A percentile compares a stretch with the other conserved stretches of the same genome.
Evolutionary conservation across 2,888 invertebrate genomes (phyloP).

Genomic region (Sphaerolaimus hirsutus): DNA sequence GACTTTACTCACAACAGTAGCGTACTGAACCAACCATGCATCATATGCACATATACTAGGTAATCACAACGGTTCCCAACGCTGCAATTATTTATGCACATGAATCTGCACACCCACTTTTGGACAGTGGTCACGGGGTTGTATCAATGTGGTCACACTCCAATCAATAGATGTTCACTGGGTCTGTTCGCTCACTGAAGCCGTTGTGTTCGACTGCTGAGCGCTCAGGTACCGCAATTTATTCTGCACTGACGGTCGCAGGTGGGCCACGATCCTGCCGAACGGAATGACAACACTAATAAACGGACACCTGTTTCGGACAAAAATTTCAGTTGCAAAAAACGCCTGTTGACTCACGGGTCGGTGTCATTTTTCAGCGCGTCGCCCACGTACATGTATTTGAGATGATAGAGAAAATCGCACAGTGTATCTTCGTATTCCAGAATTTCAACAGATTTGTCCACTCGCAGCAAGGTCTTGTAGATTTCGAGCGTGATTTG

Average conservation of each 20-base stretch:
- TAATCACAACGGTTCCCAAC: too few relatives aligned
- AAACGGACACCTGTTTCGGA: background rate
- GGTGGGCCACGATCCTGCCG: constrained; percentile 15
- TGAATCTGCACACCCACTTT: too few relatives aligned
- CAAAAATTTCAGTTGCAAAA: background rate
- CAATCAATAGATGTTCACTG: too few relatives aligned
- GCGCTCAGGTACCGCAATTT: constrained; percentile 6
- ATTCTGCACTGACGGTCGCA: constrained; percentile 3
- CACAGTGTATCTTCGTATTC: constrained; percentile 12
- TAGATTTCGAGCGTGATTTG: constrained; percentile 10
- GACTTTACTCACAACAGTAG: too few relatives aligned
- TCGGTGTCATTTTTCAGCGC: constrained; percentile 28
- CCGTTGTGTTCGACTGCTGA: too few relatives aligned
- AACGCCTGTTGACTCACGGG: background rate
- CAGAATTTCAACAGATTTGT: constrained; percentile 3
- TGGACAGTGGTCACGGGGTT: too few relatives aligned
- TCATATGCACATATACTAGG: too few relatives aligned
- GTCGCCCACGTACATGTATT: constrained; percentile 33
- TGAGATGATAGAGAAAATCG: constrained; percentile 29
- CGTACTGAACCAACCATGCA: too few relatives aligned
- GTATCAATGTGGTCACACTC: too few relatives aligned
- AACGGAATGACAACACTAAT: too few relatives aligned
- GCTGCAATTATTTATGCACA: too few relatives aligned
- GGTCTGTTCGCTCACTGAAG: too few relatives aligned
- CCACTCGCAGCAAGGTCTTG: constrained; percentile 9